phyloP scores from a whole-genome alignment of 2,113 vertebrate species.

The Scopus umbretta region DNA sequence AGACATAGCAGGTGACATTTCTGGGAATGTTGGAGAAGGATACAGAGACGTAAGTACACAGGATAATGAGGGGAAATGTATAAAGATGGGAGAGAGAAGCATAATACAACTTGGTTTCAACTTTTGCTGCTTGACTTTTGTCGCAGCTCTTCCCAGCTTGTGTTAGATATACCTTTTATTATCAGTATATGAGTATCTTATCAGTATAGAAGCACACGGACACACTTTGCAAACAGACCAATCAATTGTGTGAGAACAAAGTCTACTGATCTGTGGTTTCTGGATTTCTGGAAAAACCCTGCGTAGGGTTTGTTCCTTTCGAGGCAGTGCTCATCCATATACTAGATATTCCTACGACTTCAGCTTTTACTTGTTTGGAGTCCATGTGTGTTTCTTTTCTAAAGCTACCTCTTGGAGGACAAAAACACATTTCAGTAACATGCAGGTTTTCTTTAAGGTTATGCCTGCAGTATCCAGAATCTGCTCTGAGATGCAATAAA shows the following conservation, averaged over 20 bases:
- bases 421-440: not conserved
- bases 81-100: not conserved
- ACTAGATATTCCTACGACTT: not conserved
- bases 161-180: not conserved
- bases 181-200: not conserved
- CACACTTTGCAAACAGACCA: conserved; percentile 9
- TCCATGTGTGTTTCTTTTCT: not conserved
- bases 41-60: conserved; percentile 85
- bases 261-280: not conserved
- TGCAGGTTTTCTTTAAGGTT: not conserved
- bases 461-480: not conserved
- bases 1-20: conserved; percentile 79
- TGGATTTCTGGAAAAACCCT: not conserved
- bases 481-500: not conserved
- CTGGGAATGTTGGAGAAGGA: conserved; percentile 79
- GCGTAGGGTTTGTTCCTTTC: not conserved
- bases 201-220: not conserved
- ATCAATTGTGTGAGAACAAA: conserved; percentile 29
- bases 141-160: not conserved
- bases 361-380: not conserved
- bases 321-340: not conserved
- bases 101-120: not conserved
- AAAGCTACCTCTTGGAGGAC: not conserved
- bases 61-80: not conserved
- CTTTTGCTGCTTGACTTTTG: not conserved